Conservation (phyloP, 2,797 vertebrate species). For the Yasuhikotakia modesta region DNA sequence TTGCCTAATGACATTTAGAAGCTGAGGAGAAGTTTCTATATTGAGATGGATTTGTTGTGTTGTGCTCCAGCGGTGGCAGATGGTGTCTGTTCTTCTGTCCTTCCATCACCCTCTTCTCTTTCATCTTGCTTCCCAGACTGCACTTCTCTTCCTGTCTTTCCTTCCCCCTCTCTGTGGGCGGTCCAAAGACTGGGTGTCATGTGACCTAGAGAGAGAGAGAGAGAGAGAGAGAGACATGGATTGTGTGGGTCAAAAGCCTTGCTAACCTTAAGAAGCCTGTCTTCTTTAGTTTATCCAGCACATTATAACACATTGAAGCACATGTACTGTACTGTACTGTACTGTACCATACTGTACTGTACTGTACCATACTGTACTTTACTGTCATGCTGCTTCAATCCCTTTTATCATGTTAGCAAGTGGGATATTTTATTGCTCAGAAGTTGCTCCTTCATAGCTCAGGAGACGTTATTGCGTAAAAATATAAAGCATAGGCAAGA, state of each 20-base stretch:
- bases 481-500: too few relatives aligned
- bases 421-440: too few relatives aligned
- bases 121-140: background rate
- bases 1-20: too few relatives aligned
- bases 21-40: too few relatives aligned
- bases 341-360: too few relatives aligned
- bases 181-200: conserved; percentile 31
- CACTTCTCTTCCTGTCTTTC: conserved; percentile 37
- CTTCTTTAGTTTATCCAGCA: background rate
- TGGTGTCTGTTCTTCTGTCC: conserved; percentile 22
- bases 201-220: conserved; percentile 20
- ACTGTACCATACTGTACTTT: too few relatives aligned
- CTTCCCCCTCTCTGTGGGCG: background rate
- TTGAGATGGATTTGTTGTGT: conserved; percentile 35
- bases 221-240: conserved; percentile 14
- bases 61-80: conserved; percentile 33
- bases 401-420: background rate
- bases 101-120: too few relatives aligned
- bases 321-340: background rate
- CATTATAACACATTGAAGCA: background rate
- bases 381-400: background rate
- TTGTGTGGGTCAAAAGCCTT: conserved; percentile 62
- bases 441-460: too few relatives aligned
- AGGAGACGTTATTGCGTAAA: too few relatives aligned
- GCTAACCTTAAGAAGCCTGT: conserved; percentile 2